These are phyloP conservation scores for Notothenia coriiceps DNA, from an alignment of 2,113 vertebrate genomes.

Conservation along the genomic window DNA sequence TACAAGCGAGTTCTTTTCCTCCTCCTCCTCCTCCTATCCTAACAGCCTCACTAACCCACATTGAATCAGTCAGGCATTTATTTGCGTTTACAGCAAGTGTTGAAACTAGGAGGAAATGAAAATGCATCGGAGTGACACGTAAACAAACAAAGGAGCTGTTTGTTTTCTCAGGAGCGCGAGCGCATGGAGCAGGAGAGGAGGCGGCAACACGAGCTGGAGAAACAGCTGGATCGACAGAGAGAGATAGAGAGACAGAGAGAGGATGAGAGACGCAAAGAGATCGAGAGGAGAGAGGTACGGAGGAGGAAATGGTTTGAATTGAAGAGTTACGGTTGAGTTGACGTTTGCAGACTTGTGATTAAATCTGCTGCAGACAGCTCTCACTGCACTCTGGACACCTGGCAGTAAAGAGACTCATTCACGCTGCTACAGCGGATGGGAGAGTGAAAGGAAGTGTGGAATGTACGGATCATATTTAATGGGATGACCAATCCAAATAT, in stretches of 20 bases:
- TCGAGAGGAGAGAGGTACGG: constrained; percentile 81
- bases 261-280: constrained; percentile 85
- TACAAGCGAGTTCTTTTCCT: too few relatives aligned
- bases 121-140: neutral
- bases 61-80: neutral
- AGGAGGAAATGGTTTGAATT: constrained; percentile 15
- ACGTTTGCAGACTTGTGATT: constrained; percentile 22
- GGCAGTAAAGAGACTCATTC: neutral
- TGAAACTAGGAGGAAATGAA: neutral
- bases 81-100: neutral
- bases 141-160: neutral
- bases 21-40: too few relatives aligned
- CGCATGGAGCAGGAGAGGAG: constrained; percentile 94
- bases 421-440: neutral
- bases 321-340: constrained; percentile 21
- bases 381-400: constrained; percentile 2
- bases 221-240: constrained; percentile 93
- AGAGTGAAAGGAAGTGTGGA: constrained; percentile 10
- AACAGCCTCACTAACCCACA: too few relatives aligned
- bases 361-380: constrained; percentile 10
- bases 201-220: constrained; percentile 92
- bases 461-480: neutral
- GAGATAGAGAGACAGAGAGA: constrained; percentile 92
- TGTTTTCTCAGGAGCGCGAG: constrained; percentile 86
- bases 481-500: too few relatives aligned